Evolutionary conservation across 2,113 vertebrate genomes (phyloP), one percentile per base, ranked within the genome.

Genomic region (Cranoglanis bouderius): DNA sequence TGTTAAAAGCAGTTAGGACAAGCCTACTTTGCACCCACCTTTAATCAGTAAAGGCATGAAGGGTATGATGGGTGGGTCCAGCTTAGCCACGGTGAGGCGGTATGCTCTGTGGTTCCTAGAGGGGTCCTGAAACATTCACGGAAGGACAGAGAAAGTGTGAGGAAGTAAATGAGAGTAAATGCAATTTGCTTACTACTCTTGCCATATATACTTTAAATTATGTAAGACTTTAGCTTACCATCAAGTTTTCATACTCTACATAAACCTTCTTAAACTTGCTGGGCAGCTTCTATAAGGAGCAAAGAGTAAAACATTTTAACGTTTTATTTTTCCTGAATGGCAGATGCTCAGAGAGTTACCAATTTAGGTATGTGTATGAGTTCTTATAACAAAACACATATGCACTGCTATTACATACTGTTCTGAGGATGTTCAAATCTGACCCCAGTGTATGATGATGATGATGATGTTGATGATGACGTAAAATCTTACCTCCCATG

Each of bases 261-360:
- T 98, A 99, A 96, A 97, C 98, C 96, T 98, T 99, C 95, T 97
- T 99, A 93, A 99, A 99, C 94, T 99, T 99, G 96, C 97, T 98
- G 89, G 98, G 98, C 93, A 99, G 97, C 97, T 99, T 99, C 98
- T 99, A 94, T 78, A 96, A 93, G 94, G 26, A 90, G 89, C 84
- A 93, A 43, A 90, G 70, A 92, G 9, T 24, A 59, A 77, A 78
- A 87, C 10, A 18, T 85, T 75, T 85, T 24, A 57, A 49, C 13
- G 16, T 16, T 55, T 16, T 53, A 14, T 53, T 55, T 55, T 55
- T 55, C 26, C 14, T 53, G 14, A 46, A 78, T 51, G 14, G 13
- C 4, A 78, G 75, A n/a, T 78, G 1, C 40, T 77, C 8, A 29
- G 12, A 72, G 35, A 7, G 13, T 26, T 77, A 77, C 38, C 4